Evolutionary conservation across 2,888 invertebrate genomes (phyloP).

Genomic region (Pecten maximus): DNA sequence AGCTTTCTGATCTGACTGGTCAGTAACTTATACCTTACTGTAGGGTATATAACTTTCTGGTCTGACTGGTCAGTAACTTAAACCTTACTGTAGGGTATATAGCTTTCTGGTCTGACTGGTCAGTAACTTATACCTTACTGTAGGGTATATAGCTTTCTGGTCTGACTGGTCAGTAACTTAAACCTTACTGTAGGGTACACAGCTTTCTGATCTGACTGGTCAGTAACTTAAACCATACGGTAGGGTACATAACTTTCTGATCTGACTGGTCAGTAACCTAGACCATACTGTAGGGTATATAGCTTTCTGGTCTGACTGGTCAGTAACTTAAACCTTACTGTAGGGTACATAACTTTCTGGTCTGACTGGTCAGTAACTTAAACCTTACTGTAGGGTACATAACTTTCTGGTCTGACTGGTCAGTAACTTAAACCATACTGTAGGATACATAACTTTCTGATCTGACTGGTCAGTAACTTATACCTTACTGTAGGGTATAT

Average conservation of each 20-base stretch:
- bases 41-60: no score
- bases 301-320: not conserved
- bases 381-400: not conserved
- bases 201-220: not conserved
- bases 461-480: not conserved
- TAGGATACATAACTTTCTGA: no score
- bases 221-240: no score
- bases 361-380: not conserved
- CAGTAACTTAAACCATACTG: no score
- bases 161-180: not conserved
- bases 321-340: no score
- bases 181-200: not conserved
- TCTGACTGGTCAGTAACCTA: not conserved
- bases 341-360: no score
- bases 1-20: not conserved
- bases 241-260: no score
- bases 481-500: not conserved
- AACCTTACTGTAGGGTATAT: not conserved
- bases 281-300: not conserved
- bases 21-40: no score
- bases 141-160: no score
- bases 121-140: no score
- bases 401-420: not conserved
- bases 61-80: not conserved
- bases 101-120: not conserved